These are phyloP conservation scores for Enteromius treurensis DNA, from an alignment of 2,797 vertebrate species.

Conservation along the genomic window DNA sequence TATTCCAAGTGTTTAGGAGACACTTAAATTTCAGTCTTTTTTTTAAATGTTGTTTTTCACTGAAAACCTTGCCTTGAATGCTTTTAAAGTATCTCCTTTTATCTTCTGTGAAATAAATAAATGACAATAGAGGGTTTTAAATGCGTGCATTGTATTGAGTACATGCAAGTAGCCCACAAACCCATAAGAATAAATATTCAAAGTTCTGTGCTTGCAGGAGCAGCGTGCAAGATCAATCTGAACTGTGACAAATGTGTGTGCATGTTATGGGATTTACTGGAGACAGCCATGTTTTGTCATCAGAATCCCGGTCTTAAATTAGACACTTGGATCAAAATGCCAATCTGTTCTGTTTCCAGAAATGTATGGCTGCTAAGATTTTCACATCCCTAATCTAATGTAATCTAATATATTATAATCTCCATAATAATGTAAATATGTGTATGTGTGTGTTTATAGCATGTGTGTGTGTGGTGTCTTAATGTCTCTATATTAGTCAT, in stretches of 20 bases:
- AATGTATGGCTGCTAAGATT: slow-evolving; percentile 28
- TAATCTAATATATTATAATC: slow-evolving; percentile 40
- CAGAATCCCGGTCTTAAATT: slow-evolving; percentile 42
- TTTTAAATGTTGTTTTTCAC: background rate
- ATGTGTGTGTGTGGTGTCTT: background rate
- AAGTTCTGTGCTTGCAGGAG: background rate
- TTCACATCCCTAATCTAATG: slow-evolving; percentile 33
- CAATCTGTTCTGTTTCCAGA: slow-evolving; percentile 36
- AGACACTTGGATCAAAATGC: slow-evolving; percentile 37
- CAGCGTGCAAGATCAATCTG: background rate
- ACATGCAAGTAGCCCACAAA: background rate
- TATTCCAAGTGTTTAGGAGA: no score
- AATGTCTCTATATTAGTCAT: slow-evolving; percentile 42
- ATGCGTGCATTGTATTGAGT: background rate
- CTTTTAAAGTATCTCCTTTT: background rate
- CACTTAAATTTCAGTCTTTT: no score
- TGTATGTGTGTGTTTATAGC: background rate
- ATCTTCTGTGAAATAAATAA: background rate
- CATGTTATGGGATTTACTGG: slow-evolving; percentile 39
- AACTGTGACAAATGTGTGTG: slow-evolving; percentile 32
- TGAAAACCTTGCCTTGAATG: background rate
- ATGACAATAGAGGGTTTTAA: background rate
- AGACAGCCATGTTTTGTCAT: slow-evolving; percentile 22
- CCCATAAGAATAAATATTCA: background rate
- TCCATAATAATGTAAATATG: slow-evolving; percentile 20